Evolutionary conservation across 2,888 invertebrate genomes (phyloP).

Genomic region (Calameuta idolon): DNA sequence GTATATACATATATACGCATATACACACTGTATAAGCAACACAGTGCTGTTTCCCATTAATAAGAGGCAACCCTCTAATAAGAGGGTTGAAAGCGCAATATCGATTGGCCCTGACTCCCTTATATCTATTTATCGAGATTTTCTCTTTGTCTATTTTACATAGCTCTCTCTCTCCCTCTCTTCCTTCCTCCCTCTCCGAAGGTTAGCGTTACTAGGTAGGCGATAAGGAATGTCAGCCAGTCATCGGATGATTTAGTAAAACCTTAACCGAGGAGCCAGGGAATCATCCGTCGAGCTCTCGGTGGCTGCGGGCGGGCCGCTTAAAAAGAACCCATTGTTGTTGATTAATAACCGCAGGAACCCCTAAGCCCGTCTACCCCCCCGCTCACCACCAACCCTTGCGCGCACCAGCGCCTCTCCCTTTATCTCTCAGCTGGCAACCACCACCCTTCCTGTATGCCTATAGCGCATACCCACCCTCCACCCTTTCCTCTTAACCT

Average conservation of each 20-base stretch:
- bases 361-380: neutral
- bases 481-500: neutral
- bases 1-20: neutral
- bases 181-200: slow-evolving; percentile 4
- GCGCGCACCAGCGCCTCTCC: neutral
- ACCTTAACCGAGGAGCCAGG: slow-evolving; percentile 2
- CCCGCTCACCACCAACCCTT: neutral
- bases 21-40: neutral
- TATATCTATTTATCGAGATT: slow-evolving; percentile 6
- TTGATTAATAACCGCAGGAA: slow-evolving; percentile 22
- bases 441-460: neutral
- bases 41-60: neutral
- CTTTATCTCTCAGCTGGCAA: slow-evolving; percentile 1
- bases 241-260: slow-evolving; percentile 20
- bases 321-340: slow-evolving; percentile 20
- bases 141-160: slow-evolving; percentile 13
- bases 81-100: neutral
- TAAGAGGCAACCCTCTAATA: neutral
- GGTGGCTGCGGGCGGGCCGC: slow-evolving; percentile 13
- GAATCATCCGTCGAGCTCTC: slow-evolving; percentile 1
- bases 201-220: slow-evolving; percentile 1
- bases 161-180: neutral
- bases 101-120: neutral
- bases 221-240: slow-evolving; percentile 19
- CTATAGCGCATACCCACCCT: neutral